Evolutionary conservation across 2,797 vertebrate genomes (phyloP).

Genomic region (Nyctibius grandis): DNA sequence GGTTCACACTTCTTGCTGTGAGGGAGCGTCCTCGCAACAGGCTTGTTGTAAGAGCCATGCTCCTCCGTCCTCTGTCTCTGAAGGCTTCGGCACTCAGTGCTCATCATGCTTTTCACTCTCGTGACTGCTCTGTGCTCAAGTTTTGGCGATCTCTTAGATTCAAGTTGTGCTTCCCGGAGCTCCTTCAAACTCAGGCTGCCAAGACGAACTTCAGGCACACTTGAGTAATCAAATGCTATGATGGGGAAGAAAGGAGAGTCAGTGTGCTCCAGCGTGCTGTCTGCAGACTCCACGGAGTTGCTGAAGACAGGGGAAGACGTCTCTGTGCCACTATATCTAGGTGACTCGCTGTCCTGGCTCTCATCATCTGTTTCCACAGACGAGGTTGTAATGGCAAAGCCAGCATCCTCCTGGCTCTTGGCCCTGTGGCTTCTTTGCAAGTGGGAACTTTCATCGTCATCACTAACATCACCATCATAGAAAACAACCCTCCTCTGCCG

Average conservation of each 20-base stretch:
- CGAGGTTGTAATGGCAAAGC: slow-evolving; percentile 40
- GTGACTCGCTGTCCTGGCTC: slow-evolving; percentile 66
- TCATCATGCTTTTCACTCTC: slow-evolving; percentile 81
- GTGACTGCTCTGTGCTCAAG: slow-evolving; percentile 84
- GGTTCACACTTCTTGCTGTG: slow-evolving; percentile 72
- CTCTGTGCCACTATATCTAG: slow-evolving; percentile 57
- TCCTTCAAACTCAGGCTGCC: slow-evolving; percentile 71
- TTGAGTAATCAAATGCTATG: slow-evolving; percentile 64
- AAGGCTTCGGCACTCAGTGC: slow-evolving; percentile 72
- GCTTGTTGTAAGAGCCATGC: slow-evolving; percentile 23
- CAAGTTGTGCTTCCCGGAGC: slow-evolving; percentile 72
- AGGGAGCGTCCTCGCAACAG: slow-evolving; percentile 42
- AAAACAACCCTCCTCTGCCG: slow-evolving; percentile 83
- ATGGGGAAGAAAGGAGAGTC: slow-evolving; percentile 74
- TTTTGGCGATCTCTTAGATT: slow-evolving; percentile 84
- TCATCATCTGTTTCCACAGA: slow-evolving; percentile 68
- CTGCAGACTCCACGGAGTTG: slow-evolving; percentile 67
- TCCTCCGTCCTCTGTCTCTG: slow-evolving; percentile 72
- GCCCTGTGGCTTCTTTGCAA: slow-evolving; percentile 46
- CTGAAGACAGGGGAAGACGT: slow-evolving; percentile 52
- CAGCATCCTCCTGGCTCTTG: slow-evolving; percentile 47
- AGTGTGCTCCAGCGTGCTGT: slow-evolving; percentile 13
- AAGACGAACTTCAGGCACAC: slow-evolving; percentile 41
- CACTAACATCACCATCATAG: slow-evolving; percentile 79
- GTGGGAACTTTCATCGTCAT: slow-evolving; percentile 68